phyloP scores from a whole-genome alignment of 1,140 invertebrate species.

The Caligus rogercresseyi region DNA sequence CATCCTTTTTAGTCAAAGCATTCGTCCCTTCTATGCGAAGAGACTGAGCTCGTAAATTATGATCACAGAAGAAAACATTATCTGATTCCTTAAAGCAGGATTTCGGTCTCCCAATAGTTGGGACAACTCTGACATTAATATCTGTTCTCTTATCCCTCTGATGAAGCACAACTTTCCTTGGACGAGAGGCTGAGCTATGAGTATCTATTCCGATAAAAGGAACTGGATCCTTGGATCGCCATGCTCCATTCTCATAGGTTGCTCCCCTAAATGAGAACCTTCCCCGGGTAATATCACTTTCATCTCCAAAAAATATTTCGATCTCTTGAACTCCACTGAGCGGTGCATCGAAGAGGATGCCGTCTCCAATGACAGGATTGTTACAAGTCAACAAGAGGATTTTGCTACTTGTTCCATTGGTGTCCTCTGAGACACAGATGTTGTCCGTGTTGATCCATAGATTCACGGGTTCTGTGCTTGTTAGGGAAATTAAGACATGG shows the following conservation, averaged over 20 bases:
- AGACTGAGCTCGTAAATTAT: neutral
- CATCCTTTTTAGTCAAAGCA: neutral
- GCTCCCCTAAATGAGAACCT: neutral
- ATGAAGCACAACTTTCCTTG: neutral
- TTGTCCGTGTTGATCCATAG: no score
- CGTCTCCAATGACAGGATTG: neutral
- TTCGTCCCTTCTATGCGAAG: neutral
- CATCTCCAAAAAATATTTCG: neutral
- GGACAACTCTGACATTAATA: neutral
- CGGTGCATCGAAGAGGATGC: neutral
- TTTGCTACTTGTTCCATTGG: no score
- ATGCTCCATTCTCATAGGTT: no score
- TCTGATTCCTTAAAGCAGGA: neutral
- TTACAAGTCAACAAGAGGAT: no score
- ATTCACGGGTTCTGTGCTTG: no score
- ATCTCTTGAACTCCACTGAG: neutral
- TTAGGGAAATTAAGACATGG: no score
- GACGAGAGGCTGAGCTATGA: no score
- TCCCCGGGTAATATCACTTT: neutral
- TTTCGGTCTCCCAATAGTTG: neutral
- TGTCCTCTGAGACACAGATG: no score
- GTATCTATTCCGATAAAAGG: no score
- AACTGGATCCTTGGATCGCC: no score
- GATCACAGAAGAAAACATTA: neutral
- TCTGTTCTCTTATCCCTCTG: neutral